Conservation (phyloP, 1,140 invertebrate species). For the Globodera rostochiensis region DNA sequence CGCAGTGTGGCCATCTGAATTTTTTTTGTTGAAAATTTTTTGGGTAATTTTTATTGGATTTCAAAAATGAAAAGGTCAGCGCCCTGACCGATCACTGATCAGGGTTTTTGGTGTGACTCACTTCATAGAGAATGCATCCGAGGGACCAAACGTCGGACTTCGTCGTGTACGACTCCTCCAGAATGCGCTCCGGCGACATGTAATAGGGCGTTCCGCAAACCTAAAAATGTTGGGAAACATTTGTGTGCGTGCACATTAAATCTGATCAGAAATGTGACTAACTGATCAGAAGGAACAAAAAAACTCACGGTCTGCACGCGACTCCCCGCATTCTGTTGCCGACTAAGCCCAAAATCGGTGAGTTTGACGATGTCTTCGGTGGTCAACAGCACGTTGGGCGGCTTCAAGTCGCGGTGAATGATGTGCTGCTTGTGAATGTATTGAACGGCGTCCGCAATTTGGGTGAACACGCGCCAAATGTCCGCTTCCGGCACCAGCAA, state of each 20-base stretch:
- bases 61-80: constrained; percentile 1
- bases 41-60: neutral
- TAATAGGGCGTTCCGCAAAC: constrained; percentile 47
- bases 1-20: constrained; percentile 36
- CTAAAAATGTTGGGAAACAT: neutral
- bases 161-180: constrained; percentile 25
- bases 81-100: too few species aligned
- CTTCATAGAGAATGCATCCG: constrained; percentile 45
- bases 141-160: constrained; percentile 38
- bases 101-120: neutral
- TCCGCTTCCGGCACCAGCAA: constrained; percentile 27
- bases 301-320: constrained; percentile 14
- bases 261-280: too few species aligned
- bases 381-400: constrained; percentile 38
- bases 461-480: constrained; percentile 43
- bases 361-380: constrained; percentile 27
- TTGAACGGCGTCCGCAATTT: constrained; percentile 38
- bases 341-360: constrained; percentile 41
- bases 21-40: neutral
- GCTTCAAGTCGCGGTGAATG: constrained; percentile 43
- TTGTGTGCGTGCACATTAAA: too few species aligned
- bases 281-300: too few species aligned
- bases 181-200: constrained; percentile 43
- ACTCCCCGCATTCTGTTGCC: constrained; percentile 4
- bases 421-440: constrained; percentile 40